phyloP scores from a whole-genome alignment of 1,140 invertebrate species.

The Drosophila suzukii region DNA sequence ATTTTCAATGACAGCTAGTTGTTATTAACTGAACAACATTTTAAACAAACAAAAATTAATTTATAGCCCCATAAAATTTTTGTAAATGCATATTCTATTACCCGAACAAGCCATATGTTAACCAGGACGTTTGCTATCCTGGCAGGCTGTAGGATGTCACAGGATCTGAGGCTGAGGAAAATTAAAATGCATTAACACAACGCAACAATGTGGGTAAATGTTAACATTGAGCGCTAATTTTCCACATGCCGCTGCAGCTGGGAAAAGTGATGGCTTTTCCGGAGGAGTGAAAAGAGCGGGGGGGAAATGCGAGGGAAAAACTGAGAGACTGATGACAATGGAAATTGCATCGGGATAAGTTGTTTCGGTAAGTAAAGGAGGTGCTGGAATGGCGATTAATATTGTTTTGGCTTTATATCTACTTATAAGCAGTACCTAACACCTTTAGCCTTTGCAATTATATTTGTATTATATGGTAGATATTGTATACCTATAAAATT shows the following conservation, averaged over 20 bases:
- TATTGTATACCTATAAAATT: too few species aligned
- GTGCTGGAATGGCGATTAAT: neutral
- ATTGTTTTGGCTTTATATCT: neutral
- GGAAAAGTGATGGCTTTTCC: neutral
- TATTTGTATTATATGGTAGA: too few species aligned
- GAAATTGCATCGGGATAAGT: constrained; percentile 21
- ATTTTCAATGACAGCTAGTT: too few species aligned
- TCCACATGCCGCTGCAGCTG: constrained; percentile 56
- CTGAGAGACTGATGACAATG: constrained; percentile 5
- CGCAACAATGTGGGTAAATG: constrained; percentile 76
- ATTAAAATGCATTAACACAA: constrained; percentile 80
- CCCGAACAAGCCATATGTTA: neutral
- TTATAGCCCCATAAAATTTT: too few species aligned
- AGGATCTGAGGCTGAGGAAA: constrained; percentile 26
- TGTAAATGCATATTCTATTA: too few species aligned
- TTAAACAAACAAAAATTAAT: too few species aligned
- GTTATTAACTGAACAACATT: too few species aligned
- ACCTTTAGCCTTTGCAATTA: too few species aligned
- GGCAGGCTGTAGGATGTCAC: neutral
- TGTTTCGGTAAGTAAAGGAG: constrained; percentile 8
- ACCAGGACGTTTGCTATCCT: neutral
- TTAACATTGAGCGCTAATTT: constrained; percentile 80
- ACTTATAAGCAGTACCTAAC: neutral
- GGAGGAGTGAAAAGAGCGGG: neutral
- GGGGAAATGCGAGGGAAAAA: neutral